These are phyloP conservation scores for Drosophila nasuta DNA, from an alignment of 1,140 invertebrate species.

Conservation along the genomic window DNA sequence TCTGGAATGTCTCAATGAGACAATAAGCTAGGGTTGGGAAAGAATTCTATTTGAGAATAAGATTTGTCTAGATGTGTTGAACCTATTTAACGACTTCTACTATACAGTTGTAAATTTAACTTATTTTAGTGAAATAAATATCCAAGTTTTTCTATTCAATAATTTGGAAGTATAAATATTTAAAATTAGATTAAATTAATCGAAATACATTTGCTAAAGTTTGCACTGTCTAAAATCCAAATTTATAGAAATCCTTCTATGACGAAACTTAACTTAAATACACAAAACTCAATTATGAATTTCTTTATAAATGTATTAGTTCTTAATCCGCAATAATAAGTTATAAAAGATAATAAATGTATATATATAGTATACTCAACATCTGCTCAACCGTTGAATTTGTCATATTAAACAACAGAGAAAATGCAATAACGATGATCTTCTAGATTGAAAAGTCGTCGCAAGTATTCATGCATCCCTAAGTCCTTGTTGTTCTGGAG, in stretches of 20 bases:
- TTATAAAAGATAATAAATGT: no score
- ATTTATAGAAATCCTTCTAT: no score
- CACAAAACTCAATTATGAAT: no score
- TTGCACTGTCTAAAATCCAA: no score
- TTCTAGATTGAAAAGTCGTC: slow-evolving; percentile 20
- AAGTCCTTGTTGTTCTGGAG: slow-evolving; percentile 58
- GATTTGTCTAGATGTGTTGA: neutral
- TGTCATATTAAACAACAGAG: neutral
- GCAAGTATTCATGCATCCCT: slow-evolving; percentile 56
- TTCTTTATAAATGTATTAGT: no score
- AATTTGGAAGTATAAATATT: no score
- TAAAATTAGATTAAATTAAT: no score
- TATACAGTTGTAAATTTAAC: neutral
- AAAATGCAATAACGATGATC: slow-evolving; percentile 31
- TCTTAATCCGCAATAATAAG: neutral
- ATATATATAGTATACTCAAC: neutral
- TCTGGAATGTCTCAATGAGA: slow-evolving; percentile 30
- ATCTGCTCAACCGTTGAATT: neutral
- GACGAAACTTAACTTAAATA: no score
- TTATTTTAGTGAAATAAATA: neutral
- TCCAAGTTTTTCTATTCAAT: no score
- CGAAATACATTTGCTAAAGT: no score
- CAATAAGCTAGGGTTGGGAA: slow-evolving; percentile 31
- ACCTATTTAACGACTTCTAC: neutral
- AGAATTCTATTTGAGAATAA: neutral